Percentiles rank a stretch among this genome's conserved stretches.
Conservation (phyloP, 2,888 invertebrate species). For the Dryomyza anilis region DNA sequence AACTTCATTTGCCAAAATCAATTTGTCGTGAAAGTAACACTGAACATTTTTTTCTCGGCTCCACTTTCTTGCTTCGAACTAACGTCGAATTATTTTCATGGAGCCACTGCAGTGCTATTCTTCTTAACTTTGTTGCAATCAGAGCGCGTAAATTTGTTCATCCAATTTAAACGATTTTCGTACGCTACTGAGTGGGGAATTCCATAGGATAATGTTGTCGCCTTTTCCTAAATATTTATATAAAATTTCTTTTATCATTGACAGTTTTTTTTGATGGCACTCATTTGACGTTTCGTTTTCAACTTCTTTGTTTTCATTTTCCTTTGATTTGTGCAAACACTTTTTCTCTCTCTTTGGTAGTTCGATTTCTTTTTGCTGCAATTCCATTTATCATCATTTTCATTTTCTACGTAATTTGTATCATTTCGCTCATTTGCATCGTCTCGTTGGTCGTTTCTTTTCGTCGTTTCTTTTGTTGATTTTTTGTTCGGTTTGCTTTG, state of each 20-base stretch:
- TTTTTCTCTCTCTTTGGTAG: background rate
- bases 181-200: background rate
- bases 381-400: background rate
- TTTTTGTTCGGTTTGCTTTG: no score
- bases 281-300: background rate
- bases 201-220: background rate
- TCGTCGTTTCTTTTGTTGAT: no score
- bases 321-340: background rate
- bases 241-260: background rate
- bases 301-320: background rate
- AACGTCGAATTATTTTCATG: background rate
- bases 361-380: background rate
- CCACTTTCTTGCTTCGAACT: background rate
- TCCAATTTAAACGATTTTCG: background rate
- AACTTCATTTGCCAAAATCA: background rate
- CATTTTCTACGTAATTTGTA: background rate
- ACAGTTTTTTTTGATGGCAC: background rate
- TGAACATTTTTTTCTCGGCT: background rate
- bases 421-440: slow-evolving; percentile 1
- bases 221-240: background rate
- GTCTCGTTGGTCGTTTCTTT: no score
- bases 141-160: background rate
- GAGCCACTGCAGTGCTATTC: background rate
- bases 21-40: background rate
- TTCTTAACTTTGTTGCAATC: background rate